Percentiles rank a stretch among this genome's conserved stretches.
Evolutionary conservation across 2,797 vertebrate genomes (phyloP).

Genomic region (Sebastes trivittatus): DNA sequence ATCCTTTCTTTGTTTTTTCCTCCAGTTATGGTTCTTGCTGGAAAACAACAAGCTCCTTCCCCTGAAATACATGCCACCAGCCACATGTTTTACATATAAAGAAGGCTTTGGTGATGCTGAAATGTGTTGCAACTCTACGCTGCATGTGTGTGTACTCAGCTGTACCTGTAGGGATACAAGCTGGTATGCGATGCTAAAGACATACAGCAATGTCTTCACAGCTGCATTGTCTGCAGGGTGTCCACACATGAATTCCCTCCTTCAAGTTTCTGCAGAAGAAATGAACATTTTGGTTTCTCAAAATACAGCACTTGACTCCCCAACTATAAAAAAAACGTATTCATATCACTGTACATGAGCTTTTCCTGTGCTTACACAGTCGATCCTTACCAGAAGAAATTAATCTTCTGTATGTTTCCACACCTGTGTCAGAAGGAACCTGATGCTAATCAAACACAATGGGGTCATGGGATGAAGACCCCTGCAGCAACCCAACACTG

Average conservation of each 20-base stretch:
- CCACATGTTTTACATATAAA: conserved; percentile 2
- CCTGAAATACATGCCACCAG: not conserved
- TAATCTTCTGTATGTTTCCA: conserved; percentile 24
- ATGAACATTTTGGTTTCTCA: not conserved
- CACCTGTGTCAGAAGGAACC: conserved; percentile 38
- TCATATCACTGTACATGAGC: not conserved
- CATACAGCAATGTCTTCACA: conserved; percentile 38
- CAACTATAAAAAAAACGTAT: not conserved
- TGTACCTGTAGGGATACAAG: conserved; percentile 25
- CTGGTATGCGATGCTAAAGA: conserved; percentile 5
- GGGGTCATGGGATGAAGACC: conserved; percentile 51
- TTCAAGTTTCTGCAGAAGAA: not conserved
- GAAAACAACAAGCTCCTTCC: not conserved
- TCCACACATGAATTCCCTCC: not conserved
- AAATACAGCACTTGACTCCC: not conserved
- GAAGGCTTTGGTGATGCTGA: not conserved
- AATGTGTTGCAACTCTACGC: not conserved
- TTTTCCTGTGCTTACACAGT: not conserved
- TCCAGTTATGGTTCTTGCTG: not conserved
- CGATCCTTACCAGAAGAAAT: conserved; percentile 18
- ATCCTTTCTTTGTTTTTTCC: not conserved
- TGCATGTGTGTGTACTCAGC: conserved; percentile 35
- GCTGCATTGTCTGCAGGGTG: conserved; percentile 39
- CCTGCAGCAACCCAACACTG: conserved; percentile 26
- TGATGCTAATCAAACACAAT: conserved; percentile 61